phyloP scores from a whole-genome alignment of 2,797 vertebrate genomes.

The Rhinatrema bivittatum region DNA sequence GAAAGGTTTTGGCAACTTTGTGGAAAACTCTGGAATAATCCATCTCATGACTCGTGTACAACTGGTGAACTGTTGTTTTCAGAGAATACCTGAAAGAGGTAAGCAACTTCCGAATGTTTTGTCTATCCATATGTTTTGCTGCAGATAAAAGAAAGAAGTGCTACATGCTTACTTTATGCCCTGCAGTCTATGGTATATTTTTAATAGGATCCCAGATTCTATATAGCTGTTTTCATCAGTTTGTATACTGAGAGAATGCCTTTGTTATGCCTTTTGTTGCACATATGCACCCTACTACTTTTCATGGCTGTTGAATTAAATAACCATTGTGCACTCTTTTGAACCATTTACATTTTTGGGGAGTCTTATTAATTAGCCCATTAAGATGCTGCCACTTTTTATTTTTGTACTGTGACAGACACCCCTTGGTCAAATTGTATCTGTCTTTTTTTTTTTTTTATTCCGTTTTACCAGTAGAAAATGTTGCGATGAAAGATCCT shows the following conservation, averaged over 20 bases:
- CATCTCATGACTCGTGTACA: no score
- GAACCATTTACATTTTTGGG: constrained; percentile 44
- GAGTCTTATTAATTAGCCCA: constrained; percentile 64
- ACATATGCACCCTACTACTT: constrained; percentile 38
- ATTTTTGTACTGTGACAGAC: constrained; percentile 54
- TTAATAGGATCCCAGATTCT: constrained; percentile 65
- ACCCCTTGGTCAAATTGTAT: constrained; percentile 66
- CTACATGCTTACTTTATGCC: constrained; percentile 49
- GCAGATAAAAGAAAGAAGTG: constrained; percentile 28
- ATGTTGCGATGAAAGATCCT: constrained; percentile 85
- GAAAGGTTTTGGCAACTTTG: no score
- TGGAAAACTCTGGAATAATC: no score
- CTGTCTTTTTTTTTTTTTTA: constrained; percentile 82
- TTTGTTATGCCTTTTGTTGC: constrained; percentile 43
- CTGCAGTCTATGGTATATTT: constrained; percentile 46
- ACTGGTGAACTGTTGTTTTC: no score
- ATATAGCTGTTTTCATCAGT: constrained; percentile 42
- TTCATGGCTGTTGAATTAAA: constrained; percentile 46
- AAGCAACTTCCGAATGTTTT: no score
- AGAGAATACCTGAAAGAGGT: no score
- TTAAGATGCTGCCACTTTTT: constrained; percentile 50
- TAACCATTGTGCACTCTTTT: constrained; percentile 42
- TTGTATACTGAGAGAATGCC: constrained; percentile 45
- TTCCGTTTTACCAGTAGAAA: constrained; percentile 91
- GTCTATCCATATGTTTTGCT: no score